These are phyloP conservation scores for Glareola pratincola DNA, from an alignment of 2,113 vertebrate species.

Conservation along the genomic window DNA sequence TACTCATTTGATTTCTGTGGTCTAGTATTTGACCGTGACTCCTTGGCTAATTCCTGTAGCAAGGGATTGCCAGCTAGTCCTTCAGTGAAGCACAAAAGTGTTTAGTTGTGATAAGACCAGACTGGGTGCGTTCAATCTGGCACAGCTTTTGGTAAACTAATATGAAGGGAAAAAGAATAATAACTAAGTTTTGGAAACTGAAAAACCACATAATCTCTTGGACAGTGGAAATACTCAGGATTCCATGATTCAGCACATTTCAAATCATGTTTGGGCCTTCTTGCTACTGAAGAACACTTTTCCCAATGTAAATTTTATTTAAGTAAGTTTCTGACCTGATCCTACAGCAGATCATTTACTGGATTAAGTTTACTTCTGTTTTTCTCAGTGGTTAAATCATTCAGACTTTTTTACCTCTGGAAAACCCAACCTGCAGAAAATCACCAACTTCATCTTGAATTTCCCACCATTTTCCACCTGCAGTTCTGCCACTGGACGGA, in stretches of 20 bases:
- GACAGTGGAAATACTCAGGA: not conserved
- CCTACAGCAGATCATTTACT: not conserved
- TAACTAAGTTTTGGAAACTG: not conserved
- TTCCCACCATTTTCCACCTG: not conserved
- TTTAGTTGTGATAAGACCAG: not conserved
- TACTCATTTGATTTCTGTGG: not conserved
- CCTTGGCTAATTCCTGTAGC: not conserved
- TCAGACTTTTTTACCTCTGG: not conserved
- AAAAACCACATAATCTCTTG: not conserved
- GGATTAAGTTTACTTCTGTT: not conserved
- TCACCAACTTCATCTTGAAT: not conserved
- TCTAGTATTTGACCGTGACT: not conserved
- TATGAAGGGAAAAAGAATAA: not conserved
- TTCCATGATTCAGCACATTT: not conserved
- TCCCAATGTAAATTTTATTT: not conserved
- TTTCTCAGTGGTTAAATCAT: not conserved
- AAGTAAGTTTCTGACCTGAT: not conserved
- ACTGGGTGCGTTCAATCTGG: not conserved
- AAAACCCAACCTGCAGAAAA: not conserved
- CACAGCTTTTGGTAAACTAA: not conserved
- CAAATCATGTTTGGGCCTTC: not conserved
- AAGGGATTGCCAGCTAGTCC: not conserved
- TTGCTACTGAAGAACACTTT: not conserved
- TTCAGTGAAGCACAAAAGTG: not conserved
- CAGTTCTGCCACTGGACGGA: not conserved